phyloP scores from a whole-genome alignment of 2,113 vertebrate genomes.

The Acrocephalus kingi region DNA sequence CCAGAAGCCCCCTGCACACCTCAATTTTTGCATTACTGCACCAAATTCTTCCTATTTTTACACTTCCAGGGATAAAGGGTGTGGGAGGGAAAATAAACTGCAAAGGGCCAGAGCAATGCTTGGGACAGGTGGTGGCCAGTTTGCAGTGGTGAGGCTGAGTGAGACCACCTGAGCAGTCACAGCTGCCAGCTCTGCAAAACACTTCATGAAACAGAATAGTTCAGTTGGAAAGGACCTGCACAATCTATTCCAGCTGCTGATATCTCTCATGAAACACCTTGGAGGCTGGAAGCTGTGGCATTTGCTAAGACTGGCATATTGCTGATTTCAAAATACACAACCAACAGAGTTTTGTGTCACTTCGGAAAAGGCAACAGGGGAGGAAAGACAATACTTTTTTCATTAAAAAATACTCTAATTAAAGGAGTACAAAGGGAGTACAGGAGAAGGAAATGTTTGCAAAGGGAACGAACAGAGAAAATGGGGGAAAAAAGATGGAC shows the following conservation, averaged over 20 bases:
- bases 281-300: background rate
- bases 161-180: background rate
- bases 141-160: background rate
- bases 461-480: background rate
- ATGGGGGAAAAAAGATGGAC: accelerated
- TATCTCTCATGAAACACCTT: background rate
- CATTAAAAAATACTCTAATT: background rate
- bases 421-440: background rate
- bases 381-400: background rate
- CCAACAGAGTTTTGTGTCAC: background rate
- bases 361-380: background rate
- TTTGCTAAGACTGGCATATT: background rate
- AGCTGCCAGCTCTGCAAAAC: background rate
- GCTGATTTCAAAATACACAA: background rate
- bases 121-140: background rate
- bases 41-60: background rate
- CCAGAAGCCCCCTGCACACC: accelerated
- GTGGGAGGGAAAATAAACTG: background rate
- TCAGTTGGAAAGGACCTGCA: background rate
- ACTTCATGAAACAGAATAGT: background rate
- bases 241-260: background rate
- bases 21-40: background rate
- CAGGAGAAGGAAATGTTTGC: background rate
- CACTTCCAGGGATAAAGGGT: background rate
- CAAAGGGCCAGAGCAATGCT: background rate